Evolutionary conservation across 1,140 invertebrate genomes (phyloP), one percentile per base, ranked within the genome.

Genomic region (Telenomus remus): DNA sequence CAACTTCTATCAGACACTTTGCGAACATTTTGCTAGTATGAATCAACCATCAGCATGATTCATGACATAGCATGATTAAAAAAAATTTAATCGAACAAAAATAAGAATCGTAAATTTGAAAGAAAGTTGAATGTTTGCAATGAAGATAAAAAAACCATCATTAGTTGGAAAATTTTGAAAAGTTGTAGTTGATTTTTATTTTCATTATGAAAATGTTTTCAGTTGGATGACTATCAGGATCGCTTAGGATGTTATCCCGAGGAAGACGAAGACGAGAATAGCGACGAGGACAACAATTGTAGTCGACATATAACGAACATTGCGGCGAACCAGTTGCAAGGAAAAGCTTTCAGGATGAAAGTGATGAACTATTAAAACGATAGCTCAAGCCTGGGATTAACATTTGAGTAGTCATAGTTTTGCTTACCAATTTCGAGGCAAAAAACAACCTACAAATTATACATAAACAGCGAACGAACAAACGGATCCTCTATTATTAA

Each of bases 261-360:
- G 61, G 88, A 89, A 57, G 85, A 89, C 19, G 88, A 89, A 37
- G 86, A 89, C 50, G 74, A 80, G 35, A 85, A 85, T n/a, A 87
- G 84, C 60, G 86, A 87, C 53, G 85, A 85, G 43, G 83, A 86
- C 43, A 85, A 83, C 53, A 85, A 88, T 56, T 75, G 73, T 13
- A 82, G 79, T 57, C 81, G 82, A 19, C 72, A 81, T n/a, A 81
- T 84, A 42, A 53, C 61, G 47, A 82, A 82, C 37, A 82, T 85
- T 11, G 78, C 76, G 6, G 70, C 84, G 0, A 85, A 83, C 14
- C 81, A 83, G 14, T 79, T 85, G 48, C 77, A 82, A 63, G 81
- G 84, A 27, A 87, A 85, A 73, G 79, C 83, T 47, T 89, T 89
- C 69, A 85, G 88, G 66, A 87, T 89, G 86, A 85, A 89, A 80